Conservation (phyloP, 2,113 vertebrate genomes). For the Saguinus midas region DNA sequence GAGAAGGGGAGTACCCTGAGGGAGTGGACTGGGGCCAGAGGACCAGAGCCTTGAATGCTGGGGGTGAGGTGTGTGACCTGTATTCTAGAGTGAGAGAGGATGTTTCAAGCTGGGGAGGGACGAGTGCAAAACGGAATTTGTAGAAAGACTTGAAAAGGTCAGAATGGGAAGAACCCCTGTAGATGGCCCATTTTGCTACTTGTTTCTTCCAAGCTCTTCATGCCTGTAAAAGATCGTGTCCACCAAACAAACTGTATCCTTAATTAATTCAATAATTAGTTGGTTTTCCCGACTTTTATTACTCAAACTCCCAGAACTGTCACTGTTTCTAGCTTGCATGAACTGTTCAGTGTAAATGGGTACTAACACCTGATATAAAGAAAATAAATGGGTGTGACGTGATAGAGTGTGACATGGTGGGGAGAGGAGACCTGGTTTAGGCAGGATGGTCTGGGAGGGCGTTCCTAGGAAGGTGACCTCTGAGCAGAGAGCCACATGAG, state of each 20-base stretch:
- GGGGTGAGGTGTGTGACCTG: background rate
- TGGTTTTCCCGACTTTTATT: background rate
- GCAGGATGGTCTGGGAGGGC: background rate
- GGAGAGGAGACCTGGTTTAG: too few species aligned
- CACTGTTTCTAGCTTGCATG: background rate
- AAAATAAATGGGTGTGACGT: background rate
- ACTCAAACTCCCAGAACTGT: background rate
- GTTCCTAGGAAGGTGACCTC: background rate
- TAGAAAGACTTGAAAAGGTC: background rate
- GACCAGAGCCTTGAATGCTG: background rate
- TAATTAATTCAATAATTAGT: background rate
- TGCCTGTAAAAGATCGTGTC: background rate
- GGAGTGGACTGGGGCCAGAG: background rate
- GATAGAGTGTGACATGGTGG: background rate
- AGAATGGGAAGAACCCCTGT: background rate
- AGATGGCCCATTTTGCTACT: background rate
- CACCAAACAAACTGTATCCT: background rate
- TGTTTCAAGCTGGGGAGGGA: background rate
- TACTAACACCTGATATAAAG: background rate
- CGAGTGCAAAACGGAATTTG: background rate
- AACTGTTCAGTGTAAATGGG: background rate
- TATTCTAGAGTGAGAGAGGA: background rate
- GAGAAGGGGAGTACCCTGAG: background rate
- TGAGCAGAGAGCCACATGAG: background rate
- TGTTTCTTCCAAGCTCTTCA: background rate